Percentiles rank a stretch among this genome's conserved stretches.
phyloP scores from a whole-genome alignment of 2,888 invertebrate genomes.

The Fabriciana adippe region DNA sequence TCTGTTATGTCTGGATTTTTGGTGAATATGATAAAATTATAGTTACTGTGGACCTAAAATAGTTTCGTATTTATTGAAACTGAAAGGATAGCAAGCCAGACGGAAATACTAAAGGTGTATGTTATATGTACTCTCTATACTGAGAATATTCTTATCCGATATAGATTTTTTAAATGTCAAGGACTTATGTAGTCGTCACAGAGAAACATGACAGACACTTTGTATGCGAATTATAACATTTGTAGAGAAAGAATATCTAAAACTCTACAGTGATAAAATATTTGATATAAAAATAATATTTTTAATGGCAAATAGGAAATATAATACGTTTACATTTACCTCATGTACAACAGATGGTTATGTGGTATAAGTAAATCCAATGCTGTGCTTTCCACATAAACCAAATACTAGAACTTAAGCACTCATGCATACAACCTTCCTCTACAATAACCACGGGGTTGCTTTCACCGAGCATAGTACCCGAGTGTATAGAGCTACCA shows the following conservation, averaged over 20 bases:
- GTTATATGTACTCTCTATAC: conserved; percentile 12
- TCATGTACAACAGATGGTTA: no score
- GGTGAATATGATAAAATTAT: no score
- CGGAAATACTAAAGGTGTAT: conserved; percentile 23
- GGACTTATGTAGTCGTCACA: conserved; percentile 26
- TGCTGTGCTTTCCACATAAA: no score
- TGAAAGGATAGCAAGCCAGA: conserved; percentile 28
- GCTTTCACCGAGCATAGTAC: no score
- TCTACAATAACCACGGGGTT: no score
- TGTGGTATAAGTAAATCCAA: no score
- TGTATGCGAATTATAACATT: conserved; percentile 30
- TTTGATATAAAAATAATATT: background rate
- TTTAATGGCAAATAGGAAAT: background rate
- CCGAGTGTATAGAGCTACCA: no score
- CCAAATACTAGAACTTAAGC: no score
- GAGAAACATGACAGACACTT: conserved; percentile 29
- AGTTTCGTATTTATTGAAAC: background rate
- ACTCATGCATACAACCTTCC: no score
- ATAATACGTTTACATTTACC: no score
- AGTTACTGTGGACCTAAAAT: no score
- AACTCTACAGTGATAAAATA: background rate
- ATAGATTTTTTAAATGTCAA: conserved; percentile 35
- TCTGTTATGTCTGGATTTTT: no score
- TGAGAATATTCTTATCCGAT: conserved; percentile 23
- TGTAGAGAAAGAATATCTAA: conserved; percentile 27